These are phyloP conservation scores for Decapterus maruadsi DNA, from an alignment of 2,797 vertebrate species.

Conservation along the genomic window DNA sequence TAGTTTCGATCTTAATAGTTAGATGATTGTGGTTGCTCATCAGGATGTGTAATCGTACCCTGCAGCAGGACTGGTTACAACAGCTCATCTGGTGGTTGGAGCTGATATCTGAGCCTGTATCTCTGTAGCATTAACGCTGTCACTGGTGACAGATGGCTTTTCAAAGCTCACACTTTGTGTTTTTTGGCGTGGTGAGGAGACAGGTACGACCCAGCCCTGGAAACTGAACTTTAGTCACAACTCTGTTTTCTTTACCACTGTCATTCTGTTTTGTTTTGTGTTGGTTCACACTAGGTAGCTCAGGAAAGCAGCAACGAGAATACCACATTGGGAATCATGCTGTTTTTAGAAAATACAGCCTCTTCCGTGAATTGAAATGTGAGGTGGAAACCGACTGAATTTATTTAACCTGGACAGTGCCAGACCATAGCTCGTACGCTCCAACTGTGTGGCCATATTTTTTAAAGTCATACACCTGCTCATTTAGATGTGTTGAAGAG, in stretches of 20 bases:
- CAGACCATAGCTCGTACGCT: neutral
- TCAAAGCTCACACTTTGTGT: constrained; percentile 59
- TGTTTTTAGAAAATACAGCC: constrained; percentile 71
- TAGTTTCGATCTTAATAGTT: constrained; percentile 41
- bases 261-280: constrained; percentile 56
- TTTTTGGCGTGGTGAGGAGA: constrained; percentile 68
- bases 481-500: constrained; percentile 8
- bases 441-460: neutral
- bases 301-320: constrained; percentile 55
- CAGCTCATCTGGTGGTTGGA: constrained; percentile 50
- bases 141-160: constrained; percentile 62
- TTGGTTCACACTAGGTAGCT: constrained; percentile 42
- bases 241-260: constrained; percentile 62
- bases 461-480: neutral
- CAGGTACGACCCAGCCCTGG: constrained; percentile 73
- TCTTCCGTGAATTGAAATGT: constrained; percentile 75
- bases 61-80: constrained; percentile 57
- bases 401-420: constrained; percentile 32
- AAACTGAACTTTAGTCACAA: constrained; percentile 61
- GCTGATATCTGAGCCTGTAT: constrained; percentile 39
- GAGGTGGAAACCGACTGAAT: constrained; percentile 36
- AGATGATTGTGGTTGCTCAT: constrained; percentile 39
- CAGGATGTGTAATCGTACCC: constrained; percentile 64
- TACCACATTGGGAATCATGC: constrained; percentile 55
- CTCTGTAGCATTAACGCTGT: constrained; percentile 42